Base-by-base conservation (phyloP, 1,140 invertebrate species). In the Apis dorsata region DNA sequence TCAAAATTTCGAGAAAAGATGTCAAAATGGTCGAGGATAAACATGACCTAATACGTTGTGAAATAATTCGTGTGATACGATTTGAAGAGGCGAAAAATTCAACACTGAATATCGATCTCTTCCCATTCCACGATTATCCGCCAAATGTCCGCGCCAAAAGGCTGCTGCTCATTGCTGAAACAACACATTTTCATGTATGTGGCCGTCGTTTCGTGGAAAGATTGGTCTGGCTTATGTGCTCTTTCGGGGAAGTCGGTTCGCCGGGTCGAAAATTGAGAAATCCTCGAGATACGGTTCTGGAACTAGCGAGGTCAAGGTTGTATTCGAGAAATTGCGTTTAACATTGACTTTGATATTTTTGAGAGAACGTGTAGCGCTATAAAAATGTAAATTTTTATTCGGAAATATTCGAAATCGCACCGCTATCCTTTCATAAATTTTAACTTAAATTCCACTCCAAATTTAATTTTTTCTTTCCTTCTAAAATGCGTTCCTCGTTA, bases 151-250 rank as follows among this genome's bases (percentile, higher is more conserved):
- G 5, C 19, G n/a, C 10, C 7, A 12, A 63, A n/a, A 55, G 15
- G 12, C 9, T 24, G 19, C 21, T n/a, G 13, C 51, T 73, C 78
- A 73, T 80, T 80, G 51, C 49, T 28, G 15, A 80, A 80, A 71
- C 69, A 80, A 53, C 60, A 73, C 78, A 80, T 73, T 72, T 53
- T 72, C 34, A 79, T 79, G 68, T 13, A 79, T 79, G 69, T 72
- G 17, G 4, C 59, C 68, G 60, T 34, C 68, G 69, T 73, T 70
- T 49, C 78, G 24, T 34, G 19, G 49, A 24, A 63, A 72, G 53
- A 79, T 72, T 66, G 73, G 24, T 15, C 17, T 53, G 24, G 17
- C 17, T 70, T 55, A 1, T 12, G 17, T 13, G 55, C n/a, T n/a
- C 34, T 34, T 34, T 34, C 49, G 34, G 24, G 55, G 55, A 70